phyloP scores from a whole-genome alignment of 2,797 vertebrate genomes.

The Arrhamphus sclerolepis region DNA sequence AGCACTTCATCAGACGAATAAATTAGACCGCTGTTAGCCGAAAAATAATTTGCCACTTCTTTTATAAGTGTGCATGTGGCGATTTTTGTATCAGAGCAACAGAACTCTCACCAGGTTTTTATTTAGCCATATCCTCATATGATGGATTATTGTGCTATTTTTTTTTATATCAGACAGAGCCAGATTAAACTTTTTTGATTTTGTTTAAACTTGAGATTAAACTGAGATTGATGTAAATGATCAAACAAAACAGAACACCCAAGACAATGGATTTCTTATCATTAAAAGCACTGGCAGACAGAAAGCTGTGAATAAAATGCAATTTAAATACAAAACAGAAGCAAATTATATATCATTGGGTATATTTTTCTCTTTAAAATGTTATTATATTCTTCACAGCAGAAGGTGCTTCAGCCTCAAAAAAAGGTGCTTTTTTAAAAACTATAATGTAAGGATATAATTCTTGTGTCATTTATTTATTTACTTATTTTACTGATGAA shows the following conservation, averaged over 20 bases:
- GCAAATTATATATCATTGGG: too few species aligned
- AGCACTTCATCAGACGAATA: conserved; percentile 85
- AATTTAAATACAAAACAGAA: too few species aligned
- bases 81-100: conserved; percentile 68
- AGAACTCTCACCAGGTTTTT: conserved; percentile 48
- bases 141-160: conserved; percentile 28
- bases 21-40: conserved; percentile 83
- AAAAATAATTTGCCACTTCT: conserved; percentile 79
- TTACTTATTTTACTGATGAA: conserved; percentile 37
- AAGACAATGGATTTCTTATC: too few species aligned
- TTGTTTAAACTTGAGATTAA: conserved; percentile 1
- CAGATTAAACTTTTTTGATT: neutral
- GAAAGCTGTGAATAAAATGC: too few species aligned
- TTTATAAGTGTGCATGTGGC: conserved; percentile 69
- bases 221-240: conserved; percentile 9
- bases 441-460: conserved; percentile 19
- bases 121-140: conserved; percentile 38
- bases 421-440: conserved; percentile 8
- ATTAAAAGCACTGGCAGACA: too few species aligned
- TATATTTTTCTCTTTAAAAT: too few species aligned
- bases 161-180: conserved; percentile 22
- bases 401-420: too few species aligned
- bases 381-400: too few species aligned
- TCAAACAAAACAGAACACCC: too few species aligned
- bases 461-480: conserved; percentile 26